Evolutionary conservation across 2,888 invertebrate species (phyloP), one percentile per base, ranked within the genome.

Genomic region (Melanotus villosus): DNA sequence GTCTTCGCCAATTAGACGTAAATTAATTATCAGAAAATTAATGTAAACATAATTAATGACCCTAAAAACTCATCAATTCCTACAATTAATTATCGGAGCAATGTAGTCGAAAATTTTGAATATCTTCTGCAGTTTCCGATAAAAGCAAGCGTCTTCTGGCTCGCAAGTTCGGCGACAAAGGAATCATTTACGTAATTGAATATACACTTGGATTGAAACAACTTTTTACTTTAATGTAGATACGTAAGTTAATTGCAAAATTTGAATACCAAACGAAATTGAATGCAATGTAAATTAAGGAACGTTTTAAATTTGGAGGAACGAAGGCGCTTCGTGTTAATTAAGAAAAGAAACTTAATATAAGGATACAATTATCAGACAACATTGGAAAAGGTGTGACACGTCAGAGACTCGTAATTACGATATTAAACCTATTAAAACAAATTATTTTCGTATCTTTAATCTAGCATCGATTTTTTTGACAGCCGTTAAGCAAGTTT

Each of bases 211-310:
- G 59, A 57, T 50, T 47, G 68, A 50, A 58, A 58, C 68, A 68
- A 68, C 63, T 63, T 68, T 69, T 69, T 59, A 59, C 59, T 65
- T 65, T 65, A 62, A 62, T 38, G 65, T 52, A 67, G 43, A 38
- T 30, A 65, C 59, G 62, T 59, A 65, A 70, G 70, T 68, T 73
- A 70, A 70, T 70, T 70, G 70, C 73, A 63, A 70, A 65, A 73
- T 73, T 73, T 73, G 70, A 73, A 73, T 73, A 70, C 70, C 68
- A 70, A 70, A 73, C 52, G 62, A 65, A 70, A 66, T 64, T 65
- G 65, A 63, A 70, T 66, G 65, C 60, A 66, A 70, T 72, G 68
- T 65, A 65, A 69, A 69, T 69, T 64, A 59, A 50, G 36, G 56
- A 23, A 43, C 57, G 50, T 64, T 58, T 68, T 68, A 68, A 68